These are phyloP conservation scores for Tetramorium parvispinum DNA, from an alignment of 1,140 invertebrate species.

Conservation along the genomic window DNA sequence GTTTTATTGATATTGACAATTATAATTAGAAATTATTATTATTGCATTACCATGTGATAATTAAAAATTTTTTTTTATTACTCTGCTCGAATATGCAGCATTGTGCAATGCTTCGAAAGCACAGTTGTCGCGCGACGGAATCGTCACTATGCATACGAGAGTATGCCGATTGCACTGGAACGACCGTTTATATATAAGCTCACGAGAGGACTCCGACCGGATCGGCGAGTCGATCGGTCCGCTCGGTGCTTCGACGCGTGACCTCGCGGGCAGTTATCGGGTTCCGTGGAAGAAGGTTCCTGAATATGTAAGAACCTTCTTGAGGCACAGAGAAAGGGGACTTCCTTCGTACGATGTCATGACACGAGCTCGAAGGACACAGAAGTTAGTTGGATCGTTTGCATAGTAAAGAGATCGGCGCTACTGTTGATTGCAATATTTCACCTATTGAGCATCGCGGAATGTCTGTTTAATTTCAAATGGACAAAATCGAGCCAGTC, in stretches of 20 bases:
- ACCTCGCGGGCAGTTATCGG: conserved; percentile 62
- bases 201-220: conserved; percentile 50
- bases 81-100: not conserved
- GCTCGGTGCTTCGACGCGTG: conserved; percentile 53
- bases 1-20: not conserved
- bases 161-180: conserved; percentile 46
- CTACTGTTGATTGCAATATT: conserved; percentile 29
- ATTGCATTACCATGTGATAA: not conserved
- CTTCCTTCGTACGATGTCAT: conserved; percentile 73
- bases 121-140: conserved; percentile 29
- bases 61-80: not conserved
- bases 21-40: not conserved
- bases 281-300: conserved; percentile 69
- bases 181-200: conserved; percentile 40
- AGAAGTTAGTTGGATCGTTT: conserved; percentile 65
- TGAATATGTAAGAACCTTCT: conserved; percentile 67
- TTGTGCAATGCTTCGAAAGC: conserved; percentile 4
- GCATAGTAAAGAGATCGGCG: conserved; percentile 71
- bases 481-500: not conserved
- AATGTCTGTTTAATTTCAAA: conserved; percentile 13
- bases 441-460: not conserved
- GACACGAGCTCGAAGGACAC: conserved; percentile 64
- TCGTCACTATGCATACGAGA: conserved; percentile 33
- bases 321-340: conserved; percentile 41
- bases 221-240: conserved; percentile 55